A percentile compares a stretch with the other conserved stretches of the same genome.
phyloP scores from a whole-genome alignment of 2,797 vertebrate genomes.

The Helicolenus hilgendorfi region DNA sequence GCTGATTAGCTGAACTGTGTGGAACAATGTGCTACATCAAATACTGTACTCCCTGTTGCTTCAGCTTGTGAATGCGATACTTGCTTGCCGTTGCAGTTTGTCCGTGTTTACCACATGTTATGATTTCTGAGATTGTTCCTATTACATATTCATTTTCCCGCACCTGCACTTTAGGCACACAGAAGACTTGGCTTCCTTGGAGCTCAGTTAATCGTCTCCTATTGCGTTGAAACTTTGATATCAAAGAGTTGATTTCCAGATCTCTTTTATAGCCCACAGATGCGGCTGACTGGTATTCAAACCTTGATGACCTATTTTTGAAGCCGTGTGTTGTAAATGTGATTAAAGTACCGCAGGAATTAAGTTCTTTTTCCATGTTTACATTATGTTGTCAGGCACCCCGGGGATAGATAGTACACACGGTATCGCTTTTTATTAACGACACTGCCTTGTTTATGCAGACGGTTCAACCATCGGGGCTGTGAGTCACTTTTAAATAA shows the following conservation, averaged over 20 bases:
- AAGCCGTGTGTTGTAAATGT: not conserved
- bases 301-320: not conserved
- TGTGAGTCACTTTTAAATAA: constrained; percentile 8
- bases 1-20: constrained; percentile 13
- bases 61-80: not conserved
- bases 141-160: not conserved
- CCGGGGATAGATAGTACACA: not conserved
- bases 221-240: not conserved
- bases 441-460: constrained; percentile 1
- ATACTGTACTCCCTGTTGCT: not conserved
- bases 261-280: constrained; percentile 21
- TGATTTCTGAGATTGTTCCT: not conserved
- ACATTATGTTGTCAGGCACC: constrained; percentile 1
- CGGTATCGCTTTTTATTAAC: constrained; percentile 10
- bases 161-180: constrained; percentile 9
- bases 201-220: constrained; percentile 18
- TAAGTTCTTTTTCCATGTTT: constrained; percentile 15
- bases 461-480: not conserved
- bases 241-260: constrained; percentile 7
- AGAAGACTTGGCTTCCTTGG: not conserved
- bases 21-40: not conserved
- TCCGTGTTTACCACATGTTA: not conserved
- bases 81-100: not conserved
- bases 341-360: not conserved
- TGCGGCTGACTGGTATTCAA: constrained; percentile 3